Base-by-base conservation (phyloP, 2,797 vertebrate genomes). In the Rhodeus uyekii region DNA sequence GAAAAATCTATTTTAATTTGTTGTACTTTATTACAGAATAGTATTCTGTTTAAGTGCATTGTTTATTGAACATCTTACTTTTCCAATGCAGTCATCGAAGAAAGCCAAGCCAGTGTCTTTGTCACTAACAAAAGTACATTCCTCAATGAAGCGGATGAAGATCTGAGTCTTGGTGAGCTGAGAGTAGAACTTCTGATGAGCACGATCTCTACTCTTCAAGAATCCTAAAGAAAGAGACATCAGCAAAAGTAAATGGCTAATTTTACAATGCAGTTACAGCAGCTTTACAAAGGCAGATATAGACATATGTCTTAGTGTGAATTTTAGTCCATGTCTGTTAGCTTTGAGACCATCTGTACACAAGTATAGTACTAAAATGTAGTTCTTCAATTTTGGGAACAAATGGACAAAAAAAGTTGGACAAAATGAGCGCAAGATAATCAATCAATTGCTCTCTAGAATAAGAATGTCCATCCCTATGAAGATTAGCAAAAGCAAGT, bases 61-160 rank as follows among this genome's bases (percentile, higher is more conserved):
- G 2, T 27, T 44, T 44, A 78, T 65, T 72, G 46, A 42, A 46
- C 10, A 75, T 34, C 89, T 96, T 92, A 99, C 98, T 96, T 99
- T 99, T 89, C 99, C 98, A 69, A 99, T 96, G 85, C 98, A 99
- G 90, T 99, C 98, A 84, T 99, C 98, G 91, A 99, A 99, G 93
- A 99, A 99, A 64, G 97, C 98, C 89, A 99, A 91, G 81, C 98
- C 96, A 0, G 98, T 98, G 92, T 99, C 98, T 90, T 99, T 99
- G 93, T 99, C 98, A n/a, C 97, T 99, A 92, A 99, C 98, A 77
- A 99, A 99, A 83, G 97, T 98, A 91, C 98, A 98, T 89, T 99
- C 98, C 93, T 99, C 98, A 58, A 99, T 97, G 88, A 99, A 99
- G 89, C 98, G 96, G 92, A 97, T 99, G 91, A 99, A 99, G 87